These are phyloP conservation scores for Rhinichthys klamathensis DNA, from an alignment of 2,113 vertebrate genomes.

Conservation along the genomic window DNA sequence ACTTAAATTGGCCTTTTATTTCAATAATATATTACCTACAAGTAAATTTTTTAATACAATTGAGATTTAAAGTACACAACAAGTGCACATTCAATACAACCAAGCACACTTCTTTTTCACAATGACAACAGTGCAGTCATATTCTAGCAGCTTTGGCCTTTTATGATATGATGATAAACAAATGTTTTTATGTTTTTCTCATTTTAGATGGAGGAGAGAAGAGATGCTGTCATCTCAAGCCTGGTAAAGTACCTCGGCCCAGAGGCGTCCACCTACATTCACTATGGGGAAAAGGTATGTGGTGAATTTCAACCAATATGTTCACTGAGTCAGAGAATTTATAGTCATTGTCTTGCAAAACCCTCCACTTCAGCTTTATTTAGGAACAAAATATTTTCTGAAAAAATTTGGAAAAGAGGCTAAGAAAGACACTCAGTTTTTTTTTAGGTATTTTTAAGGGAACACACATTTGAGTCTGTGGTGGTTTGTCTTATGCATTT, in stretches of 20 bases:
- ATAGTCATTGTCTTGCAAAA: not conserved
- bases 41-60: not conserved
- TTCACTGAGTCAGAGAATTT: conserved; percentile 11
- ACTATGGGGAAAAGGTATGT: conserved; percentile 77
- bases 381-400: not conserved
- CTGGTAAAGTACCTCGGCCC: conserved; percentile 72
- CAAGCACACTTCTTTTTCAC: not conserved
- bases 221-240: conserved; percentile 69
- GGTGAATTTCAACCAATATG: not conserved
- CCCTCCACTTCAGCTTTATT: not conserved
- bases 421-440: no score
- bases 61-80: not conserved
- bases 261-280: conserved; percentile 70
- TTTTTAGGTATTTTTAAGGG: not conserved
- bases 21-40: not conserved
- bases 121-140: conserved; percentile 41
- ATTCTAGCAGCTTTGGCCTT: conserved; percentile 35
- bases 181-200: not conserved
- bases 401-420: no score
- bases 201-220: conserved; percentile 54
- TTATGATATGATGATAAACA: not conserved
- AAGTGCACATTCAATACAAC: not conserved
- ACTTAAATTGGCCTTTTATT: no score
- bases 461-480: not conserved
- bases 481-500: not conserved